Evolutionary conservation across 1,140 invertebrate genomes (phyloP).

Genomic region (Dermatophagoides farinae): DNA sequence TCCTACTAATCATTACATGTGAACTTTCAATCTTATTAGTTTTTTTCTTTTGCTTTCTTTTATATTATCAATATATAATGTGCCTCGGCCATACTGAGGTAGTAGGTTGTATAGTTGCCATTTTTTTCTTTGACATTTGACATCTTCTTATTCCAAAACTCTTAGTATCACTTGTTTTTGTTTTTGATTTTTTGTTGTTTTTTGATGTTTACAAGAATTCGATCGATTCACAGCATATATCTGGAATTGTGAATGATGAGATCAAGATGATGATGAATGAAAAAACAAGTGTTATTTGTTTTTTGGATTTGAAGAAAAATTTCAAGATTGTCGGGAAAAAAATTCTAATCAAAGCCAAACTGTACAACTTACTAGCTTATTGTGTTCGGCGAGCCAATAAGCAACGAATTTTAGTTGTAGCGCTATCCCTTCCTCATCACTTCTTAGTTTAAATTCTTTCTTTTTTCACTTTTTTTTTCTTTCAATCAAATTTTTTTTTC

Average conservation of each 20-base stretch:
- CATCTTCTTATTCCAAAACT: too few species aligned
- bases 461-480: not conserved
- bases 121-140: not conserved
- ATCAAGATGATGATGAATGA: too few species aligned
- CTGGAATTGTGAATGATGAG: too few species aligned
- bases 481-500: not conserved
- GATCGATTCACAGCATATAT: too few species aligned
- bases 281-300: too few species aligned
- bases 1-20: not conserved
- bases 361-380: constrained; percentile 11
- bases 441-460: not conserved
- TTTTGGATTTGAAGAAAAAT: too few species aligned
- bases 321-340: too few species aligned
- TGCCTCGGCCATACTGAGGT: not conserved
- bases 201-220: too few species aligned
- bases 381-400: not conserved
- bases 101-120: constrained; percentile 10
- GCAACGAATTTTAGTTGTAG: not conserved
- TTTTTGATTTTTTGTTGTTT: too few species aligned
- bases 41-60: not conserved
- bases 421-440: not conserved
- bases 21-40: not conserved
- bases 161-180: too few species aligned
- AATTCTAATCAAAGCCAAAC: not conserved
- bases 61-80: not conserved